Evolutionary conservation across 1,140 invertebrate species (phyloP).

Genomic region (Harpegnathos saltator): DNA sequence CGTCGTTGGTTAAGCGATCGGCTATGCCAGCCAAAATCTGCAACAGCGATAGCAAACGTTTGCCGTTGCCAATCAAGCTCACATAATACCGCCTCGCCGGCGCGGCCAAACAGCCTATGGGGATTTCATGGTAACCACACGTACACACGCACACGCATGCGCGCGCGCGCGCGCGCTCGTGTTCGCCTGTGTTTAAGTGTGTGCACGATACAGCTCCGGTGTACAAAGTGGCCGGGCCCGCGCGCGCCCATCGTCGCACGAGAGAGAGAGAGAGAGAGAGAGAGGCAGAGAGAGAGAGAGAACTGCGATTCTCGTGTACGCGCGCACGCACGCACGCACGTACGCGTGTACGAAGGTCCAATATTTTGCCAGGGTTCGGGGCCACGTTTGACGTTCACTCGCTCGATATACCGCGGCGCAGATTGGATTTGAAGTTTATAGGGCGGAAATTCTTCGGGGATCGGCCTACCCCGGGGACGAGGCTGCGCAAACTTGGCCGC

Average conservation of each 20-base stretch:
- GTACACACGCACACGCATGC: constrained; percentile 39
- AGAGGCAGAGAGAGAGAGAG: too few relatives aligned
- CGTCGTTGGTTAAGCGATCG: constrained; percentile 42
- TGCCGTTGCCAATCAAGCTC: constrained; percentile 85
- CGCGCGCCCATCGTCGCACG: constrained; percentile 7
- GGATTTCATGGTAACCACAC: constrained; percentile 76
- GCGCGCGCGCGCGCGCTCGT: neutral
- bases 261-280: too few relatives aligned
- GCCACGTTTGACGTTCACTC: constrained; percentile 79
- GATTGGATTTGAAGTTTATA: constrained; percentile 86
- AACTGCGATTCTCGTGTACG: too few relatives aligned
- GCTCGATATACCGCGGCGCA: constrained; percentile 82
- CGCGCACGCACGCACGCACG: neutral
- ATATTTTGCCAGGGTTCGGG: constrained; percentile 83
- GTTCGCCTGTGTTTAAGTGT: constrained; percentile 10
- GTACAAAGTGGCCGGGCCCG: neutral
- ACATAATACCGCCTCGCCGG: constrained; percentile 82
- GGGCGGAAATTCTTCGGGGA: constrained; percentile 83
- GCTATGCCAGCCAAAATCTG: constrained; percentile 62
- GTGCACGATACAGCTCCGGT: constrained; percentile 34
- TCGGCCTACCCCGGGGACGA: constrained; percentile 54
- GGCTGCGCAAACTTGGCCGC: constrained; percentile 40
- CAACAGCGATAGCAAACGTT: constrained; percentile 82
- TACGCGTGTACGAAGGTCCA: constrained; percentile 68
- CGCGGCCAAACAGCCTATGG: constrained; percentile 82